A percentile compares a stretch with the other conserved stretches of the same genome.
phyloP scores from a whole-genome alignment of 2,797 vertebrate species.

The Epinephelus malabaricus region DNA sequence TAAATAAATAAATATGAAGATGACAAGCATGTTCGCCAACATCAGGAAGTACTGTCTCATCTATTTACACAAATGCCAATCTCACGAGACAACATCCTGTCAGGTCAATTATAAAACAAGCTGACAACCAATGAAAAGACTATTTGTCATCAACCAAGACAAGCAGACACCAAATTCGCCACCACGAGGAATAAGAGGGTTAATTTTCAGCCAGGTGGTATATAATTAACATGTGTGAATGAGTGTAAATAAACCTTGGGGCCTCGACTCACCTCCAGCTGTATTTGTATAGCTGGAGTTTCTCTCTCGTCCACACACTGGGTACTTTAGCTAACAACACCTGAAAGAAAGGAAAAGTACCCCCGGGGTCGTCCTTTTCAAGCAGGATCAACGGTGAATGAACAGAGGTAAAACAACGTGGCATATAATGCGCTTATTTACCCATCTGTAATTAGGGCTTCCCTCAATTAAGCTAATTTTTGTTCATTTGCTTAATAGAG shows the following conservation, averaged over 20 bases:
- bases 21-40: slow-evolving; percentile 12
- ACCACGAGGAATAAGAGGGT: slow-evolving; percentile 54
- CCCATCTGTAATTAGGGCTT: slow-evolving; percentile 55
- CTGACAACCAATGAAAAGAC: slow-evolving; percentile 35
- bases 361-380: slow-evolving; percentile 39
- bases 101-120: slow-evolving; percentile 50
- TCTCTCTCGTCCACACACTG: slow-evolving; percentile 61
- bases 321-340: slow-evolving; percentile 59
- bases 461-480: slow-evolving; percentile 53
- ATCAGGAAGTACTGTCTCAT: slow-evolving; percentile 32
- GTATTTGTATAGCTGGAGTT: slow-evolving; percentile 82
- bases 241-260: slow-evolving; percentile 82
- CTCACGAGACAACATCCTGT: slow-evolving; percentile 47
- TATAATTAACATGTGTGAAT: slow-evolving; percentile 79
- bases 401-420: slow-evolving; percentile 21
- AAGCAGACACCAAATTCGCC: slow-evolving; percentile 57
- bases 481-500: slow-evolving; percentile 50
- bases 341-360: slow-evolving; percentile 60
- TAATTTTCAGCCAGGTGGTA: slow-evolving; percentile 78
- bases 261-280: slow-evolving; percentile 80
- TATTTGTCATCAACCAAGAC: slow-evolving; percentile 22
- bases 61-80: slow-evolving; percentile 48
- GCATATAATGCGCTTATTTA: slow-evolving; percentile 48
- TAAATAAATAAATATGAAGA: slow-evolving; percentile 1
- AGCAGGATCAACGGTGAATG: slow-evolving; percentile 38